Conservation (phyloP, 1,140 invertebrate genomes). For the Branchinecta lindahli region DNA sequence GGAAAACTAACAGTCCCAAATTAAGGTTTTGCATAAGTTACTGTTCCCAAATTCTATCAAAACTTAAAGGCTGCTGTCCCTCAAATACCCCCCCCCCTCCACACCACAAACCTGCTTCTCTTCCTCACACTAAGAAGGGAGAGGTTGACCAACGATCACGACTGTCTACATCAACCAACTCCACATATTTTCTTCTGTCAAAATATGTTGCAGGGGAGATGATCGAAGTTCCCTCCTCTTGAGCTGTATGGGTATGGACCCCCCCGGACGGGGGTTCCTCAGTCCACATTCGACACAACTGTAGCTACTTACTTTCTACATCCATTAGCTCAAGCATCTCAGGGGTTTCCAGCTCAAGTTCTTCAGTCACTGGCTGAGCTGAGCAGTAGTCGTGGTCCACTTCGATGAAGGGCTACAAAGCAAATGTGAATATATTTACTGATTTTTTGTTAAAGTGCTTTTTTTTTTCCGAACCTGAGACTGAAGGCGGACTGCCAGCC, state of each 20-base stretch:
- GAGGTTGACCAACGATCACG: neutral
- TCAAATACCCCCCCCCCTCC: too few species aligned
- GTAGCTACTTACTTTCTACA: neutral
- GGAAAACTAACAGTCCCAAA: too few species aligned
- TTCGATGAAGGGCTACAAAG: neutral
- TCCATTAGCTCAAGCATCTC: constrained; percentile 5
- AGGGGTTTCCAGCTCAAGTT: neutral
- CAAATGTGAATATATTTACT: too few species aligned
- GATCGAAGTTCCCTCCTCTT: neutral
- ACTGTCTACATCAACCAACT: neutral
- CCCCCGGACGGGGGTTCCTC: neutral
- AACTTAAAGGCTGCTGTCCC: too few species aligned
- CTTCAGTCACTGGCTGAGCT: neutral
- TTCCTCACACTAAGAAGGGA: neutral
- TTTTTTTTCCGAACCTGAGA: too few species aligned
- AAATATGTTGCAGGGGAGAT: neutral
- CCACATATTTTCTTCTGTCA: neutral
- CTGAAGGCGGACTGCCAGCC: too few species aligned
- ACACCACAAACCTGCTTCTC: too few species aligned
- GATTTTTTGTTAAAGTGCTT: too few species aligned
- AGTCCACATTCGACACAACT: too few species aligned
- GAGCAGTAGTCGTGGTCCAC: constrained; percentile 6
- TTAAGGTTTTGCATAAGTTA: too few species aligned
- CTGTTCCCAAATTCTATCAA: too few species aligned
- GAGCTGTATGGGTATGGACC: neutral